Conservation (phyloP, 37 sponge, comb jelly and placozoan genomes). For the Chondrosia reniformis region DNA sequence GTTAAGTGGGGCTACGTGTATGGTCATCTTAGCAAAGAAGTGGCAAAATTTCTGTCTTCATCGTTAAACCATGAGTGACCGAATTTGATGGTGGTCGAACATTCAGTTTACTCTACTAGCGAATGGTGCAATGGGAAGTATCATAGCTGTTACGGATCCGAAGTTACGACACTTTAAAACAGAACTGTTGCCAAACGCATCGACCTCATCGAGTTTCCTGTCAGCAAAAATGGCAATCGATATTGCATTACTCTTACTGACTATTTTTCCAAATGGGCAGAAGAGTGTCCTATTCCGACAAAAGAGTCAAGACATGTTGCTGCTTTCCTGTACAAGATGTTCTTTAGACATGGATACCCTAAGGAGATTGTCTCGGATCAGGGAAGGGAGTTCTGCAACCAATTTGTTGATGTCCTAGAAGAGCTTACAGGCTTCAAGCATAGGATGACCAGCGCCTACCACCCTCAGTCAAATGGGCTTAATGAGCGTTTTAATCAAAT, state of each 20-base stretch:
- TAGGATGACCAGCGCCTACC: slow-evolving; percentile 27
- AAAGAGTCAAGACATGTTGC: slow-evolving; percentile 18
- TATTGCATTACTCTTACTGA: slow-evolving; percentile 20
- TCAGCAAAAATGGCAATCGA: background rate
- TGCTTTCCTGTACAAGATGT: slow-evolving; percentile 19
- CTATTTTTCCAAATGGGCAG: slow-evolving; percentile 31
- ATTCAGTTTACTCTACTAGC: too few species aligned
- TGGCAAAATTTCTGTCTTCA: too few species aligned
- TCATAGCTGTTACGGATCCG: too few species aligned
- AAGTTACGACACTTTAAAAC: too few species aligned
- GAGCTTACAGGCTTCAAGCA: background rate
- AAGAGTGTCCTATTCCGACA: background rate
- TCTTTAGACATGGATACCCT: slow-evolving; percentile 25
- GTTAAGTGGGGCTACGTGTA: too few species aligned
- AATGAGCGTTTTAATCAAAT: slow-evolving; percentile 46
- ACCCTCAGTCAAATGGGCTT: slow-evolving; percentile 45
- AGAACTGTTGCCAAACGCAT: too few species aligned
- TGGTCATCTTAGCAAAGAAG: too few species aligned
- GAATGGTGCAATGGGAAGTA: too few species aligned
- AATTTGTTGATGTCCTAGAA: background rate
- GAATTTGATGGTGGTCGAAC: too few species aligned
- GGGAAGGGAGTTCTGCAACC: slow-evolving; percentile 27
- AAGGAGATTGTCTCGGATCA: slow-evolving; percentile 32
- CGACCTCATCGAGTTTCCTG: slow-evolving; percentile 35
- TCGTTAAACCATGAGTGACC: too few species aligned